Percentiles rank a stretch among this genome's conserved stretches.
Evolutionary conservation across 2,113 vertebrate genomes (phyloP).

Genomic region (Egretta garzetta): DNA sequence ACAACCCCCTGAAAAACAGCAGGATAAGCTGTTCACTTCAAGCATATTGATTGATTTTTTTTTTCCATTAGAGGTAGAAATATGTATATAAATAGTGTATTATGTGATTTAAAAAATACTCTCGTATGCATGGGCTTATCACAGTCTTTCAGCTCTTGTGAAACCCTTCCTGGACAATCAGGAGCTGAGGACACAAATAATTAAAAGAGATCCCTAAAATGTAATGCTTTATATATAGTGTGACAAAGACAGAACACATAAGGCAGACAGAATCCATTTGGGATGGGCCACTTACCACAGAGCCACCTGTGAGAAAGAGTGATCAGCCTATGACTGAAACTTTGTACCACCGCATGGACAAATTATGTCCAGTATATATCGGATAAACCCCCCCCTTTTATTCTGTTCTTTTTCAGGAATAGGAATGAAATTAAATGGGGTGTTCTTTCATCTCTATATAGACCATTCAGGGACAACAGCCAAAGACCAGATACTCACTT

Average conservation of each 20-base stretch:
- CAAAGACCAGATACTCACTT: background rate
- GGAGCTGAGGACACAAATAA: background rate
- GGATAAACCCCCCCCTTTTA: background rate
- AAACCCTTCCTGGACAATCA: background rate
- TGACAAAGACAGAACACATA: background rate
- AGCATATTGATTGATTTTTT: fast-evolving
- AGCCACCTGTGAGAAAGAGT: background rate
- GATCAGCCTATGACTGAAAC: background rate
- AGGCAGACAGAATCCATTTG: background rate
- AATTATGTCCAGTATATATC: background rate
- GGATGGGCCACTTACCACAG: background rate
- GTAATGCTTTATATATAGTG: background rate
- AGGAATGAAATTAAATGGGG: background rate
- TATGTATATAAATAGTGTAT: background rate
- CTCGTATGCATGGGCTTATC: background rate
- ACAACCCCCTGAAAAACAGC: background rate
- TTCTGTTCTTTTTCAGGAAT: background rate
- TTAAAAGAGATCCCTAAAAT: background rate
- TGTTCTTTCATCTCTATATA: background rate
- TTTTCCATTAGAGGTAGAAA: background rate
- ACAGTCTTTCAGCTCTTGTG: background rate
- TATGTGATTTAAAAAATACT: background rate
- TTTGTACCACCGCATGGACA: background rate
- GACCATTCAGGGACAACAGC: background rate
- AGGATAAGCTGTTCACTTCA: background rate